These are phyloP conservation scores for Strix aluco DNA, from an alignment of 2,113 vertebrate genomes.

Conservation along the genomic window DNA sequence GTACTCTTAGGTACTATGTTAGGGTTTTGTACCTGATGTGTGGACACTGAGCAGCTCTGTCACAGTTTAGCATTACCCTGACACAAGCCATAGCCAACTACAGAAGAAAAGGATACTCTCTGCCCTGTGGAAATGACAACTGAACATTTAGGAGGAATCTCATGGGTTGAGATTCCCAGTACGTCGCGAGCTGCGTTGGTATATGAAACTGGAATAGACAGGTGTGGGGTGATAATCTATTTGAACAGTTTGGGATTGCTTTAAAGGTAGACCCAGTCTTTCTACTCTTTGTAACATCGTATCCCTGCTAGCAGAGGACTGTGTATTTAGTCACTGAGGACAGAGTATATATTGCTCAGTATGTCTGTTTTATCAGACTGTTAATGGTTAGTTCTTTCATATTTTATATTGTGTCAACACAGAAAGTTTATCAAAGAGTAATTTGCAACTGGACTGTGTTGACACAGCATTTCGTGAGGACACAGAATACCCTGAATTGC, in stretches of 20 bases:
- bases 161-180: neutral
- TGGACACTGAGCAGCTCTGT: neutral
- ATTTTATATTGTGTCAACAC: neutral
- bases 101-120: neutral
- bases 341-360: neutral
- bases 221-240: neutral
- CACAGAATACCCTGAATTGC: neutral
- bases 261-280: neutral
- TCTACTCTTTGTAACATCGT: neutral
- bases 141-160: neutral
- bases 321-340: neutral
- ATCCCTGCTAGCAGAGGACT: neutral
- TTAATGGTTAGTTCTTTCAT: neutral
- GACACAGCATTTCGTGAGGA: neutral
- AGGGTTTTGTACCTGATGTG: neutral
- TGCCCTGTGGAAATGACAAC: neutral
- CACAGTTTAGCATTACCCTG: neutral
- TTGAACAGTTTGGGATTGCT: neutral
- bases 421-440: neutral
- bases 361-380: neutral
- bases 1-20: neutral
- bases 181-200: neutral
- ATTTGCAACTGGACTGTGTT: neutral
- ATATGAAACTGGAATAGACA: neutral
- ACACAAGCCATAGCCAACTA: neutral